These are phyloP conservation scores for Teinopalpus imperialis DNA, from an alignment of 2,888 invertebrate genomes.

Conservation along the genomic window DNA sequence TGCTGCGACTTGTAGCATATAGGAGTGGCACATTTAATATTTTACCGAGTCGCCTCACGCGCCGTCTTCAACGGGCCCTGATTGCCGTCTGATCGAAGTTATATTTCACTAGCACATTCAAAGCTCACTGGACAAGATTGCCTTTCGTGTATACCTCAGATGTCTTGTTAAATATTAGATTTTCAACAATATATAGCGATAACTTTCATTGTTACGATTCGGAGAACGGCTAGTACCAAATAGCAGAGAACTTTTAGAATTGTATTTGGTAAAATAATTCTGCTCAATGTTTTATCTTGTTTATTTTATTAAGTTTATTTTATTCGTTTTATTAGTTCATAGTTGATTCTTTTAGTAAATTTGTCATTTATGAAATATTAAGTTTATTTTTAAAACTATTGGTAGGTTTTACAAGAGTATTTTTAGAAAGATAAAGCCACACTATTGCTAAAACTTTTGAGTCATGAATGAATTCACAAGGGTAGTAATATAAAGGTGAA, in stretches of 20 bases:
- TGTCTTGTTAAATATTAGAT: constrained; percentile 41
- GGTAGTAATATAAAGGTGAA: too few relatives aligned
- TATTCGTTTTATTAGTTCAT: too few relatives aligned
- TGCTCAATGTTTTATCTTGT: background rate
- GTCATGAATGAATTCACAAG: too few relatives aligned
- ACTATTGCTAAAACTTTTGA: too few relatives aligned
- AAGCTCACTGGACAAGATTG: constrained; percentile 73
- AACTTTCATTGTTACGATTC: constrained; percentile 28
- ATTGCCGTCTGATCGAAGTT: constrained; percentile 81
- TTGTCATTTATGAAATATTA: too few relatives aligned
- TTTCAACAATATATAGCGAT: constrained; percentile 35
- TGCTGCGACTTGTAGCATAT: constrained; percentile 31
- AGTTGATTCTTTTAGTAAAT: too few relatives aligned
- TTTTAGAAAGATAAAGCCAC: too few relatives aligned
- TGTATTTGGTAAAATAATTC: background rate
- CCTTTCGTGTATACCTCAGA: constrained; percentile 41
- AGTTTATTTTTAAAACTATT: too few relatives aligned
- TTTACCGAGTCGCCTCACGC: constrained; percentile 77
- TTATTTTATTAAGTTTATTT: too few relatives aligned
- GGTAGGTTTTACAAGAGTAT: too few relatives aligned
- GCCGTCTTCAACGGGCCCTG: constrained; percentile 78
- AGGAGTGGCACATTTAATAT: constrained; percentile 66
- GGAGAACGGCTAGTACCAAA: constrained; percentile 3
- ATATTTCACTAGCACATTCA: constrained; percentile 79
- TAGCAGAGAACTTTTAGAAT: constrained; percentile 4